Base-by-base conservation (phyloP, 2,797 vertebrate genomes). In the Sebastes minor region DNA sequence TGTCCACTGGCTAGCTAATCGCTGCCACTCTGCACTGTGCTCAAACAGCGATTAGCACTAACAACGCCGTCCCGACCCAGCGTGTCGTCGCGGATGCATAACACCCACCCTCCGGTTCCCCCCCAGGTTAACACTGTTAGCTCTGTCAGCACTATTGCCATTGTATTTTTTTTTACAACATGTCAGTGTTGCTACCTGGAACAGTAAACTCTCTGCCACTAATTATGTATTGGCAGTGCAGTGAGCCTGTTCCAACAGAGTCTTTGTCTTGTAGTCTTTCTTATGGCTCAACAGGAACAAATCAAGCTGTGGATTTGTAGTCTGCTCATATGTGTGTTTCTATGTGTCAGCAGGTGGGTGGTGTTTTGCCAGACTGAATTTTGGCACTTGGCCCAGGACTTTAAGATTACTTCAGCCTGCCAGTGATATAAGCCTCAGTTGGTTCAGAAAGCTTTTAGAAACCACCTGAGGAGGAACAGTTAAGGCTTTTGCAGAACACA, bases 341-440 rank as follows among this genome's bases (percentile, higher is more conserved):
- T 78, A 13, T 60, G 12, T 71, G 70, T 65, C 78, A 78, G 85
- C 67, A 69, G 71, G 82, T 88, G 76, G 62, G 78, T 69, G 77
- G 56, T 75, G 81, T 27, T 62, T 72, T 23, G 35, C 70, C 61
- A 38, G 71, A 64, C 81, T 78, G 81, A 74, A 55, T 83, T 76
- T 76, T 92, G 86, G 90, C 89, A 59, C 6, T 10, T 18, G 38
- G 80, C 89, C 82, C 69, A 38, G 73, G 67, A 70, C 62, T 78
- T 83, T 76, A 66, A 67, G 71, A 76, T 76, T 46, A 30, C 66
- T 72, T 67, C 67, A 76, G 35, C 14, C 68, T 85, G 69, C 79
- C 84, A 72, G 57, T 56, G 80, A 69, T 76, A 68, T 38, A 64
- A 87, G 70, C 84, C 72, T 80, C 67, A 49, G 81, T 87, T 86